These are phyloP conservation scores for Zaprionus tsacasi DNA, from an alignment of 1,140 invertebrate species.

Conservation along the genomic window DNA sequence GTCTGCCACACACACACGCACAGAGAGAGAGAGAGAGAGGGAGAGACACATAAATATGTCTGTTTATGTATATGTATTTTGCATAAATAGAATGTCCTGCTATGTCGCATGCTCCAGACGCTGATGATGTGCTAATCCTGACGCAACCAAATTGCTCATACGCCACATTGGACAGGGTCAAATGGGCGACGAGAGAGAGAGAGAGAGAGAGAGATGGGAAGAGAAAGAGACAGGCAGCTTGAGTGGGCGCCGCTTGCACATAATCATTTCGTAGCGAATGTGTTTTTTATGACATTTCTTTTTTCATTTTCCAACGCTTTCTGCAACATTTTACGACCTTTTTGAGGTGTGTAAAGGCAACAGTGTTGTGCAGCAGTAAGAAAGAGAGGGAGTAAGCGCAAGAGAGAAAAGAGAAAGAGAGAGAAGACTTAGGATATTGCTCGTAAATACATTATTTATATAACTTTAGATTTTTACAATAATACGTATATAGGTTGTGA, in stretches of 20 bases:
- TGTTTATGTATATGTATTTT: constrained; percentile 36
- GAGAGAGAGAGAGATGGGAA: background rate
- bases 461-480: background rate
- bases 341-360: constrained; percentile 17
- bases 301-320: background rate
- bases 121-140: constrained; percentile 70
- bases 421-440: background rate
- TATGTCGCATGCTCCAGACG: constrained; percentile 30
- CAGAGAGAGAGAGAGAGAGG: background rate
- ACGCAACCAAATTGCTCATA: constrained; percentile 41
- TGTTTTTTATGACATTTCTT: constrained; percentile 39
- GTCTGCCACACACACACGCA: background rate
- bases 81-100: constrained; percentile 42
- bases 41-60: background rate
- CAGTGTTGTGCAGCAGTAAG: background rate
- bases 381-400: background rate
- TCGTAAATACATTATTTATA: constrained; percentile 6
- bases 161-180: constrained; percentile 28
- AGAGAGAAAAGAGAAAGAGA: background rate
- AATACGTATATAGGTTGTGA: background rate
- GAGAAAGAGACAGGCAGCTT: background rate
- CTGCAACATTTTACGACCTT: constrained; percentile 29
- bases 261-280: constrained; percentile 39
- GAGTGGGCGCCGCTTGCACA: constrained; percentile 25
- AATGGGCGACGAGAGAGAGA: background rate